phyloP scores from a whole-genome alignment of 2,113 vertebrate species.

The Rhineura floridana region DNA sequence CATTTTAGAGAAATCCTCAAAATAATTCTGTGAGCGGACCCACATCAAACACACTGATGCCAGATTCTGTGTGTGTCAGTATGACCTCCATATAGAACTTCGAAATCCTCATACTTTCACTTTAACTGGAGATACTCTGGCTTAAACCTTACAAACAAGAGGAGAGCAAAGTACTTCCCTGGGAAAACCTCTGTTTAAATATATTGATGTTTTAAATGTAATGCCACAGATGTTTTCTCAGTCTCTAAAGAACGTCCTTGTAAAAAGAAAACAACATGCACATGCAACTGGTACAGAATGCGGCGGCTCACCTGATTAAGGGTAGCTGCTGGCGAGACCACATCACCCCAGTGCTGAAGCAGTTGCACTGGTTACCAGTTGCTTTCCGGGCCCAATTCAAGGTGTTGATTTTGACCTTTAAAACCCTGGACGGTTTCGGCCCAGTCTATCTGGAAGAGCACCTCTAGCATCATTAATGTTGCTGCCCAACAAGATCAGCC shows the following conservation, averaged over 20 bases:
- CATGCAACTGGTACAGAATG: too few species aligned
- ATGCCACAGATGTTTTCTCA: constrained; percentile 37
- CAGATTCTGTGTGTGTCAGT: constrained; percentile 19
- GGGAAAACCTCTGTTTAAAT: constrained; percentile 35
- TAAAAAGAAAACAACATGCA: constrained; percentile 28
- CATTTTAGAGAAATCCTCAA: background rate
- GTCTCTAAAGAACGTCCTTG: constrained; percentile 22
- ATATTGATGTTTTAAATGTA: constrained; percentile 36
- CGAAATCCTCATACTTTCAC: constrained; percentile 33
- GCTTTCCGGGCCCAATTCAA: too few species aligned
- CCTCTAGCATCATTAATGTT: too few species aligned
- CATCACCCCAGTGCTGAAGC: too few species aligned
- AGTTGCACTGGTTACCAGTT: too few species aligned
- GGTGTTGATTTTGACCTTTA: too few species aligned
- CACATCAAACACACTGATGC: constrained; percentile 44
- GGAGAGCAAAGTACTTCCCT: constrained; percentile 40
- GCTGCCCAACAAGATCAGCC: too few species aligned
- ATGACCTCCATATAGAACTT: constrained; percentile 55
- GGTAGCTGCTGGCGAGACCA: too few species aligned
- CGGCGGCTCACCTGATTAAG: too few species aligned
- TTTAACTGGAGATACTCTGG: constrained; percentile 37
- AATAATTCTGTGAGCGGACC: constrained; percentile 43
- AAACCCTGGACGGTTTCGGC: too few species aligned
- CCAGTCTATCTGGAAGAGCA: too few species aligned
- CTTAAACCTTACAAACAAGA: constrained; percentile 49